Percentiles rank a stretch among this genome's conserved stretches.
These are phyloP conservation scores for Amiota minor DNA, from an alignment of 2,888 invertebrate species.

Conservation along the genomic window DNA sequence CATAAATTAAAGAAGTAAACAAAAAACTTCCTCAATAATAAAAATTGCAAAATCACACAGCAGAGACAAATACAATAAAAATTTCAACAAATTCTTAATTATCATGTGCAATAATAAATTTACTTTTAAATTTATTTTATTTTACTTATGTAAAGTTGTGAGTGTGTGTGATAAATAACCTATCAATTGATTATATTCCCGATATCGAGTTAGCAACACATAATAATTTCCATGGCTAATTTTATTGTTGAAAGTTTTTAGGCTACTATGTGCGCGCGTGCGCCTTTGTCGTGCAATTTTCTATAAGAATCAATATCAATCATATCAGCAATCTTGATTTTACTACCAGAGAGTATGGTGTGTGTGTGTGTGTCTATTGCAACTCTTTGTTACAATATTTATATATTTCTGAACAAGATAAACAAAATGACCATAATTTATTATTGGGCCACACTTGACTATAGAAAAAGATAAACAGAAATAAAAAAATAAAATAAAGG, in stretches of 20 bases:
- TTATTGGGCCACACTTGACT: constrained; percentile 11
- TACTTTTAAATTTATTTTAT: too few relatives aligned
- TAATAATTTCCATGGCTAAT: constrained; percentile 6
- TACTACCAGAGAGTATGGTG: neutral
- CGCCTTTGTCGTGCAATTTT: too few relatives aligned
- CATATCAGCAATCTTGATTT: constrained; percentile 13
- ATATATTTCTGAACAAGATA: neutral
- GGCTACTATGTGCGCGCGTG: constrained; percentile 15
- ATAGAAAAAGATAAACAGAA: neutral
- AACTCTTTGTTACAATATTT: neutral
- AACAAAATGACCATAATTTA: constrained; percentile 12
- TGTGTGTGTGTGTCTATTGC: neutral
- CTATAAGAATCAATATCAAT: neutral
- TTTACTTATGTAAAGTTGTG: too few relatives aligned
- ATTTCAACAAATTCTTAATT: too few relatives aligned
- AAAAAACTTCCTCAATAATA: too few relatives aligned
- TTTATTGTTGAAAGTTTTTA: constrained; percentile 16
- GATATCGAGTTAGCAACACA: neutral
- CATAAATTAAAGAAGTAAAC: too few relatives aligned
- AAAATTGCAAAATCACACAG: too few relatives aligned
- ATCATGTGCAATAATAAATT: too few relatives aligned
- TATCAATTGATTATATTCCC: too few relatives aligned
- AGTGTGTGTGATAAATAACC: too few relatives aligned
- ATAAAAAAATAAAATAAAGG: neutral
- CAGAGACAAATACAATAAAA: too few relatives aligned